A percentile compares a stretch with the other conserved stretches of the same genome.
Conservation (phyloP, 2,888 invertebrate species). For the Andrena praecox region DNA sequence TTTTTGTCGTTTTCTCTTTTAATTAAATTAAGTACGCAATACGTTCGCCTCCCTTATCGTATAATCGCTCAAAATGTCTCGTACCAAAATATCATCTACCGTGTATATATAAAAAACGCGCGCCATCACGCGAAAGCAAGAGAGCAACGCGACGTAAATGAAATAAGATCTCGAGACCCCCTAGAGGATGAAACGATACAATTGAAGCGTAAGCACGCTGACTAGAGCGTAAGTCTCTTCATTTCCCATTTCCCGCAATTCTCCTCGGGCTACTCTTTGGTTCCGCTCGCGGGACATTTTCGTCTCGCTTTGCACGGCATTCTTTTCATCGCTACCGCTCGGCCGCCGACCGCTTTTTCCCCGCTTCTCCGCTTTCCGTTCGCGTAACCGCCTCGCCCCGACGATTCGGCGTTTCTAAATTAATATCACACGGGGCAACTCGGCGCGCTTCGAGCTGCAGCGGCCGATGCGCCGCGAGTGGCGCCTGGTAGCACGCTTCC, state of each 20-base stretch:
- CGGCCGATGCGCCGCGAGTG: neutral
- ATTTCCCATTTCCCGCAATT: constrained; percentile 20
- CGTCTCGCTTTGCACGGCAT: constrained; percentile 6
- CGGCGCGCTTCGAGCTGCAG: neutral
- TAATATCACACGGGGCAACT: constrained; percentile 52
- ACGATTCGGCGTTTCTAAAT: constrained; percentile 31
- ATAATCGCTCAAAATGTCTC: constrained; percentile 60
- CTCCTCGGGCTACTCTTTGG: constrained; percentile 42
- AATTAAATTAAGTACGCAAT: constrained; percentile 31
- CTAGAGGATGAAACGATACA: constrained; percentile 59
- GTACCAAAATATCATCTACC: constrained; percentile 74
- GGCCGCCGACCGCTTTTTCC: neutral
- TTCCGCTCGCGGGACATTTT: constrained; percentile 19
- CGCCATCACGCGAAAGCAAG: constrained; percentile 50
- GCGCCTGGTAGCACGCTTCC: no score
- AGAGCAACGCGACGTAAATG: constrained; percentile 50
- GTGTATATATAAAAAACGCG: constrained; percentile 56
- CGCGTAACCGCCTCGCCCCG: neutral
- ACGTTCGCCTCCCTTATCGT: constrained; percentile 41
- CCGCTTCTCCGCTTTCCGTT: no score
- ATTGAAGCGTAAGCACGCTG: constrained; percentile 64
- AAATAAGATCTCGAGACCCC: constrained; percentile 32
- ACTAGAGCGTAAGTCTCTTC: constrained; percentile 58
- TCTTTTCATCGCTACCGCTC: constrained; percentile 45
- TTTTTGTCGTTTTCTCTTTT: neutral